phyloP scores from a whole-genome alignment of 2,888 invertebrate genomes.

The Megastigmus dorsalis region DNA sequence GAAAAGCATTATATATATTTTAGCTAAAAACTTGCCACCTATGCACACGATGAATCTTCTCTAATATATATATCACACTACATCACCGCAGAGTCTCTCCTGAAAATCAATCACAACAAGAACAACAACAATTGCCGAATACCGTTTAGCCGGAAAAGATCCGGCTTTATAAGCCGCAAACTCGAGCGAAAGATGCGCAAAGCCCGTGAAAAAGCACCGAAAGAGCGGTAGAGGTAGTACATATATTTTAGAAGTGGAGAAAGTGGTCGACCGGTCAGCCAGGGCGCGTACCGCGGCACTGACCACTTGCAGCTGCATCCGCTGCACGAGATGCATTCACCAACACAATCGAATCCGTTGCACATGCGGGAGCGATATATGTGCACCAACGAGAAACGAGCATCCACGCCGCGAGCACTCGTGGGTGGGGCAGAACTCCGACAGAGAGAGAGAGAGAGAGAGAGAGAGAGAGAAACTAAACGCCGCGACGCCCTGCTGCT shows the following conservation, averaged over 20 bases:
- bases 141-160: too few relatives aligned
- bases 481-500: not conserved
- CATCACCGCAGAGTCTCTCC: too few relatives aligned
- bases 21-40: too few relatives aligned
- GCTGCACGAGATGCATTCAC: conserved; percentile 72
- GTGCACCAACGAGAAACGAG: conserved; percentile 63
- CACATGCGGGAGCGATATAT: conserved; percentile 60
- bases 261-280: conserved; percentile 51
- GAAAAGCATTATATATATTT: too few relatives aligned
- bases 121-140: too few relatives aligned
- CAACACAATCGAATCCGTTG: conserved; percentile 64
- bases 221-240: not conserved
- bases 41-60: too few relatives aligned
- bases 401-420: conserved; percentile 50
- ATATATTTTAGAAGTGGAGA: conserved; percentile 38
- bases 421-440: conserved; percentile 63
- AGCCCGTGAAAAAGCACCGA: too few relatives aligned
- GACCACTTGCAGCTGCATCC: conserved; percentile 72
- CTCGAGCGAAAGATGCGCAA: too few relatives aligned
- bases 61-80: not conserved
- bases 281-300: conserved; percentile 60
- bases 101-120: too few relatives aligned
- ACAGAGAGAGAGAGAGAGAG: conserved; percentile 24
- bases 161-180: too few relatives aligned
- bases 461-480: conserved; percentile 2